Evolutionary conservation across 2,888 invertebrate genomes (phyloP), one percentile per base, ranked within the genome.

Genomic region (Tinea semifulvella): DNA sequence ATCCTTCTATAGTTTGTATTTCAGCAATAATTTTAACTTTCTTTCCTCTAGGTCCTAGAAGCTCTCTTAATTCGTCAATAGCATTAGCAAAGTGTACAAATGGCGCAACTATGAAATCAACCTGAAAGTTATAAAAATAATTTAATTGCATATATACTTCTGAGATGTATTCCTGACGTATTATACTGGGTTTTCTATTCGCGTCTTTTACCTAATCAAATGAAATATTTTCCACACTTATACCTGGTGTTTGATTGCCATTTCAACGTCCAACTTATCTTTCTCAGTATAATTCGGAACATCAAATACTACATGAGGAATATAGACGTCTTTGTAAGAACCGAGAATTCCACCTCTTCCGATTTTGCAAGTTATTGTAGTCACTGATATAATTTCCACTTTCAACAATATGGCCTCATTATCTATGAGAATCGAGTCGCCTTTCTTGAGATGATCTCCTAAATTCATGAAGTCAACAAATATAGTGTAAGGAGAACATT

Each of bases 341-440:
- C 76, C 74, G 1, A 80, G 51, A 1, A 57, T 46, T 2, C 79
- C 80, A 2, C 79, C 79, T 50, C 68, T 63, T 50, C 68, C 69
- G 28, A 80, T 63, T 49, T 60, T 70, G 42, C 80, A 80, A 0
- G 77, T 79, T 10, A 77, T 49, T 0, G 77, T 79, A 0, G 73
- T 67, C 0, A 65, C 48, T 1, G 79, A 75, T 48, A 79, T 68
- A 11, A 76, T 57, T 50, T 79, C 83, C 6, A 92, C 92, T 55
- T 88, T 83, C n/a, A 94, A 71, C 49, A 87, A 85, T 46, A 94
- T 88, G 4, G 86, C 82, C 49, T 93, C 94, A 66, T 94, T 91
- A 52, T 84, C 84, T 3, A 85, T 49, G 4, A 80, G 52, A 2
- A 85, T 52, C 2, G 52, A 52, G 50, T 85, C 77, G 3, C 82